Conservation (phyloP, 2,113 vertebrate genomes). For the Myiopsitta monachus region DNA sequence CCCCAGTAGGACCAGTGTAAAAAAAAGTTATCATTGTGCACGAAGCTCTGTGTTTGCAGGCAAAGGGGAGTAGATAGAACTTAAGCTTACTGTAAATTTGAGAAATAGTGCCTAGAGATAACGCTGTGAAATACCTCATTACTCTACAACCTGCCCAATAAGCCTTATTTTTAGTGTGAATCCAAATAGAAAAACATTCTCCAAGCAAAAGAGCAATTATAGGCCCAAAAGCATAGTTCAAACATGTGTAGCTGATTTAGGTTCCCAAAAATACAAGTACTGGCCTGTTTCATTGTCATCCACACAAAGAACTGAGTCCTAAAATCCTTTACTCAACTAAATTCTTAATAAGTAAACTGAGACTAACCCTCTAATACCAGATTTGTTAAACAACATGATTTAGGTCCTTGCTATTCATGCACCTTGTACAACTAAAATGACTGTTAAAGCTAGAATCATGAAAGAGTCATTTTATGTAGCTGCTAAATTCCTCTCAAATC, state of each 20-base stretch:
- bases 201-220: conserved; percentile 65
- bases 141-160: conserved; percentile 6
- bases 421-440: conserved; percentile 91
- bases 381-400: conserved; percentile 98
- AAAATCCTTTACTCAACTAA: conserved; percentile 94
- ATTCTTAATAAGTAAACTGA: conserved; percentile 94
- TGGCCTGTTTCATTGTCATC: conserved; percentile 81
- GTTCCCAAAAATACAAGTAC: conserved; percentile 79
- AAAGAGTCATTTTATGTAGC: conserved; percentile 98
- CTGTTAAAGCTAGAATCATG: conserved; percentile 99
- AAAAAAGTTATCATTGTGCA: conserved; percentile 18
- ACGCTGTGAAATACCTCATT: conserved; percentile 4
- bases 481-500: conserved; percentile 99
- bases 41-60: background rate
- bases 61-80: background rate
- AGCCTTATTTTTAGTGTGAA: conserved; percentile 63
- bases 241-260: conserved; percentile 72
- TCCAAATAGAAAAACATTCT: conserved; percentile 62
- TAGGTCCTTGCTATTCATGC: conserved; percentile 90
- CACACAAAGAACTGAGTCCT: conserved; percentile 86
- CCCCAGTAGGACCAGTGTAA: background rate
- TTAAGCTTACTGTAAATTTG: conserved; percentile 24
- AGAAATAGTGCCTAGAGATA: conserved; percentile 7
- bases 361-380: conserved; percentile 95
- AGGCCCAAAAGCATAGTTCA: conserved; percentile 70